Base-by-base conservation (phyloP, 2,113 vertebrate species). In the Thalassarche chlororhynchos region DNA sequence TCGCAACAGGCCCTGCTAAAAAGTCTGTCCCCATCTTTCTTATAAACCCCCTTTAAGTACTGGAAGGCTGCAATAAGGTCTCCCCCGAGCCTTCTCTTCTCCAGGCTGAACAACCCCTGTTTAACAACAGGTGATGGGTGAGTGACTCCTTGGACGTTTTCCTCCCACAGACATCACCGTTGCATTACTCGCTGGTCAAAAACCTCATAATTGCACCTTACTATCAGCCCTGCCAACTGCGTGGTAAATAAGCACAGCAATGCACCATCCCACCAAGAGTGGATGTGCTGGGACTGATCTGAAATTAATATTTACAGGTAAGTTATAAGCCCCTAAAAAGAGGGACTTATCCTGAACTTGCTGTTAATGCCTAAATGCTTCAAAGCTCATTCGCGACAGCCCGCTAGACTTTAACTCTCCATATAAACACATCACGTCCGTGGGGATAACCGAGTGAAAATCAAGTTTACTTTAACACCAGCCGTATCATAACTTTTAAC, bases 121-220 rank as follows among this genome's bases (percentile, higher is more conserved):
- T 26, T 16, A 51, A 36, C 2, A 7, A 34, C 36, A 36, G n/a
- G 26, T 0, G 4, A 32, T 12, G n/a, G 46, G 36, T 34, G 47
- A 69, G 26, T 6, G 26, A 61, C 17, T n/a, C 76, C 62, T 54
- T 47, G 71, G 72, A 61, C 12, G 10, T 15, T 38, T 60, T 69
- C 62, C 34, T 76, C 70, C 17, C 12, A 15, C 1, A 1, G 40
- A 38, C 38, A 19, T 46, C 38, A 17, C 70, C 0, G 1, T 1
- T 40, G 17, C 32, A 4, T 25, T 10, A 29, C 6, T 23, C 12
- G 6, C 38, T 52, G 61, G 31, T 16, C 17, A 70, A 49, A 42
- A 8, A 4, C 40, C 47, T 29, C 20, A 0, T 10, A 25, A 13
- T 0, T 7, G 13, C 15, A 6, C 24, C 2, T 29, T 49, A 9